phyloP scores from a whole-genome alignment of 2,113 vertebrate genomes.

The Thinocorus orbignyianus region DNA sequence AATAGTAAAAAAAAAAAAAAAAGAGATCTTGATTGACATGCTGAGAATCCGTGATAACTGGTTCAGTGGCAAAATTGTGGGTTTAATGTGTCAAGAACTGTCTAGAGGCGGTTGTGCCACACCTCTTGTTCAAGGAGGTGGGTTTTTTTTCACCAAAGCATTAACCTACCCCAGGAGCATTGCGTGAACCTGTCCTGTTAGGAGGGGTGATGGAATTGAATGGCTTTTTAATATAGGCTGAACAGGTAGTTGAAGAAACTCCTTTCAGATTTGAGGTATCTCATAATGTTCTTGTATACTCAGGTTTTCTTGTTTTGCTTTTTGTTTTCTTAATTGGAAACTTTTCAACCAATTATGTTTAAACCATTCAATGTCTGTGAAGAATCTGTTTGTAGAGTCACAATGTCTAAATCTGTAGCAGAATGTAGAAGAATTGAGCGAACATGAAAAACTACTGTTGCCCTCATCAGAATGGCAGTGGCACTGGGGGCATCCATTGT shows the following conservation, averaged over 20 bases:
- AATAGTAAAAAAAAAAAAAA: too few species aligned
- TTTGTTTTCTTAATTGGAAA: background rate
- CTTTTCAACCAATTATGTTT: background rate
- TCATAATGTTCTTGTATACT: background rate
- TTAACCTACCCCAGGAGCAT: background rate
- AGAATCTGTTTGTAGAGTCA: background rate
- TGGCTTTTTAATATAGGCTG: background rate
- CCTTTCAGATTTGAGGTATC: background rate
- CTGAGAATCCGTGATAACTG: background rate
- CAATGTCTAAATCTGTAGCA: background rate
- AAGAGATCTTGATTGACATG: background rate
- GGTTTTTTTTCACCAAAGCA: background rate
- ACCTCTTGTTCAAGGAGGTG: background rate
- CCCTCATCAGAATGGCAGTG: background rate
- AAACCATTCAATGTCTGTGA: background rate
- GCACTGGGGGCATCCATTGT: accelerated
- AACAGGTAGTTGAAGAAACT: background rate
- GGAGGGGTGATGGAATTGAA: background rate
- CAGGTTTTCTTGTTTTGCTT: background rate
- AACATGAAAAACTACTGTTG: background rate
- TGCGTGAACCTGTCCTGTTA: background rate
- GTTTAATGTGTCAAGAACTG: background rate
- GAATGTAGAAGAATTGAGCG: background rate
- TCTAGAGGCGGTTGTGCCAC: background rate
- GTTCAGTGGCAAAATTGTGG: background rate